phyloP scores from a whole-genome alignment of 1,140 invertebrate species.

The Conus betulinus region DNA sequence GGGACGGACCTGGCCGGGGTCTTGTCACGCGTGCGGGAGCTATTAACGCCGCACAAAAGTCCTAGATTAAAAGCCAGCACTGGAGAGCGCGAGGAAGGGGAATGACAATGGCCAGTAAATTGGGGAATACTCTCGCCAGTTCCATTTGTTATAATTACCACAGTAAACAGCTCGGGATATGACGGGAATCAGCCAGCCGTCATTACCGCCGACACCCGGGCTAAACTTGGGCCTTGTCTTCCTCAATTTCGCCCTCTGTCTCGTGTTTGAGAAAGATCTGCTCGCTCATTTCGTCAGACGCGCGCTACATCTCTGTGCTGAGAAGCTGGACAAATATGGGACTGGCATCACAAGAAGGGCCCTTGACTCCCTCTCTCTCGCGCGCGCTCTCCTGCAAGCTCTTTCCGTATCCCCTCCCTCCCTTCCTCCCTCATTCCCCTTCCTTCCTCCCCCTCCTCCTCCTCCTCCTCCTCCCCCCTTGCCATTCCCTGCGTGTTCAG shows the following conservation, averaged over 20 bases:
- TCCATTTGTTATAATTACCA: constrained; percentile 43
- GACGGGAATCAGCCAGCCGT: constrained; percentile 30
- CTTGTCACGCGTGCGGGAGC: constrained; percentile 25
- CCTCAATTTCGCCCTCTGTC: constrained; percentile 30
- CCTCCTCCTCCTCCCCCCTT: no score
- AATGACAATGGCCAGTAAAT: constrained; percentile 30
- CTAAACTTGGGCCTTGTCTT: constrained; percentile 30
- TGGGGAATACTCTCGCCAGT: constrained; percentile 29
- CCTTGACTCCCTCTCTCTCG: constrained; percentile 11
- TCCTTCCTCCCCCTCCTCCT: no score
- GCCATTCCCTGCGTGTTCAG: no score
- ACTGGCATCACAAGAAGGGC: constrained; percentile 14
- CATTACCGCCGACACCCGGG: constrained; percentile 12
- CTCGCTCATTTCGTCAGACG: constrained; percentile 33
- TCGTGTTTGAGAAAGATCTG: constrained; percentile 38
- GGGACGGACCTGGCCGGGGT: not conserved
- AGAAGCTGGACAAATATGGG: constrained; percentile 32
- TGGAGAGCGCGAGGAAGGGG: not conserved
- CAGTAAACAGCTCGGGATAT: constrained; percentile 33
- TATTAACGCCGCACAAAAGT: constrained; percentile 34
- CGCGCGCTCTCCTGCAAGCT: not conserved
- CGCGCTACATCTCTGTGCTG: constrained; percentile 12
- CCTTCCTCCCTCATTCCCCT: no score
- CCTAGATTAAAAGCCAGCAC: constrained; percentile 32
- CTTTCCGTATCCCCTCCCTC: not conserved